Conservation (phyloP, 1,140 invertebrate genomes). For the Halyomorpha halys region DNA sequence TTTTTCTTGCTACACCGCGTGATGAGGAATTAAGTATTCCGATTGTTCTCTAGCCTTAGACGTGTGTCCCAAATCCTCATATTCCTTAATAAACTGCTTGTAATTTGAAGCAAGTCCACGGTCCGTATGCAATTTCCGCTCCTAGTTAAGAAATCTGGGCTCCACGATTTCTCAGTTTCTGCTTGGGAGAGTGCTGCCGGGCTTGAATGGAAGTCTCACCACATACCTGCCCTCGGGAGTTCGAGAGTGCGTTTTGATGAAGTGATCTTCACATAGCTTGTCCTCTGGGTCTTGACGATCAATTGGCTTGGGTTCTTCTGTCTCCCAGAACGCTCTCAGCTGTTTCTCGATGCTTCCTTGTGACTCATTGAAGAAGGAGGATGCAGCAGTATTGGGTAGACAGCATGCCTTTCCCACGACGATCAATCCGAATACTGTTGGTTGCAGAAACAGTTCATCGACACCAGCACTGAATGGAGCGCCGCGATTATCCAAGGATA, state of each 20-base stretch:
- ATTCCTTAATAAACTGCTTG: slow-evolving; percentile 15
- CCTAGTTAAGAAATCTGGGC: not conserved
- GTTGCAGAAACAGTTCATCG: too few relatives aligned
- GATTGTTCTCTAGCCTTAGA: not conserved
- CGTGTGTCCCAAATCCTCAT: slow-evolving; percentile 11
- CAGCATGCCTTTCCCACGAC: too few relatives aligned
- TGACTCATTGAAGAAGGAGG: too few relatives aligned
- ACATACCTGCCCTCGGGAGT: too few relatives aligned
- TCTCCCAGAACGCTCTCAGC: too few relatives aligned
- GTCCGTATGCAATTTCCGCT: not conserved
- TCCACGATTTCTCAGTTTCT: not conserved
- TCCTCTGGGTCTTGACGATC: not conserved
- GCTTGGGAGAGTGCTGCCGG: not conserved
- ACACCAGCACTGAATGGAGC: too few relatives aligned
- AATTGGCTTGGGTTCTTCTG: not conserved
- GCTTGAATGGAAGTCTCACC: not conserved
- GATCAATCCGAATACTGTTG: too few relatives aligned
- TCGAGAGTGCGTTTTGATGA: not conserved
- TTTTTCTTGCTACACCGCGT: not conserved
- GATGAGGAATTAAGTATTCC: not conserved
- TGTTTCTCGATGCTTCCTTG: too few relatives aligned
- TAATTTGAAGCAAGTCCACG: not conserved
- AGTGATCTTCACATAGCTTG: not conserved
- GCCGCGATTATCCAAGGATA: too few relatives aligned
- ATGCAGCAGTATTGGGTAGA: too few relatives aligned